phyloP scores from a whole-genome alignment of 2,113 vertebrate genomes.

The Solea solea region DNA sequence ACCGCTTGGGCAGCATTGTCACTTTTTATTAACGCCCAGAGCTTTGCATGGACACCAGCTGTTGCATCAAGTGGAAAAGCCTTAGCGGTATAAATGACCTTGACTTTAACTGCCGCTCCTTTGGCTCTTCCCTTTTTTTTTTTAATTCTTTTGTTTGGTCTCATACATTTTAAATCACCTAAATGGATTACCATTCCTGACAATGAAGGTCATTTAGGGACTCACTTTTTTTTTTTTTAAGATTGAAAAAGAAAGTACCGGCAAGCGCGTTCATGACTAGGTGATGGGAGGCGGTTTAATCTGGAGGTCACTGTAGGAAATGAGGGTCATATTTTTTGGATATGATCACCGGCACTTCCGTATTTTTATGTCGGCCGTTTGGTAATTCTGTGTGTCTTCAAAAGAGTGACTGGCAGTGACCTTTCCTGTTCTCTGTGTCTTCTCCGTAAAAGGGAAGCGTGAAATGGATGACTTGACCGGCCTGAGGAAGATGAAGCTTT shows the following conservation, averaged over 20 bases:
- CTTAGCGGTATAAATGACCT: constrained; percentile 88
- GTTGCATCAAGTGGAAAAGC: constrained; percentile 86
- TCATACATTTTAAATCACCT: constrained; percentile 81
- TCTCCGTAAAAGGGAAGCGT: constrained; percentile 31
- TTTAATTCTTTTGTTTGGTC: constrained; percentile 80
- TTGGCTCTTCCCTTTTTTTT: constrained; percentile 57
- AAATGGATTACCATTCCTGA: constrained; percentile 78
- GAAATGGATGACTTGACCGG: constrained; percentile 37
- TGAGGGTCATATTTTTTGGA: constrained; percentile 62
- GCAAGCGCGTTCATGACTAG: constrained; percentile 18
- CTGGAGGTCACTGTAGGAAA: constrained; percentile 41
- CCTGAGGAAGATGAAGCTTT: constrained; percentile 67
- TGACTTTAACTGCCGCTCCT: constrained; percentile 85
- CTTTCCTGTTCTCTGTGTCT: constrained; percentile 64
- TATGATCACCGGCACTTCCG: constrained; percentile 68
- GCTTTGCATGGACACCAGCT: constrained; percentile 93
- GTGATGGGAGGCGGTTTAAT: constrained; percentile 48
- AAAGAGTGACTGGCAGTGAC: constrained; percentile 64
- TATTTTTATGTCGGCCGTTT: constrained; percentile 40
- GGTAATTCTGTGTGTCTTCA: constrained; percentile 38
- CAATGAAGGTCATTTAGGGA: constrained; percentile 75
- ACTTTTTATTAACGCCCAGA: constrained; percentile 85
- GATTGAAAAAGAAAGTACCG: constrained; percentile 24
- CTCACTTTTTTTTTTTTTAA: constrained; percentile 54
- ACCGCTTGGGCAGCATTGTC: constrained; percentile 82